These are phyloP conservation scores for Lethenteron reissneri DNA, from an alignment of 2,113 vertebrate species.

Conservation along the genomic window DNA sequence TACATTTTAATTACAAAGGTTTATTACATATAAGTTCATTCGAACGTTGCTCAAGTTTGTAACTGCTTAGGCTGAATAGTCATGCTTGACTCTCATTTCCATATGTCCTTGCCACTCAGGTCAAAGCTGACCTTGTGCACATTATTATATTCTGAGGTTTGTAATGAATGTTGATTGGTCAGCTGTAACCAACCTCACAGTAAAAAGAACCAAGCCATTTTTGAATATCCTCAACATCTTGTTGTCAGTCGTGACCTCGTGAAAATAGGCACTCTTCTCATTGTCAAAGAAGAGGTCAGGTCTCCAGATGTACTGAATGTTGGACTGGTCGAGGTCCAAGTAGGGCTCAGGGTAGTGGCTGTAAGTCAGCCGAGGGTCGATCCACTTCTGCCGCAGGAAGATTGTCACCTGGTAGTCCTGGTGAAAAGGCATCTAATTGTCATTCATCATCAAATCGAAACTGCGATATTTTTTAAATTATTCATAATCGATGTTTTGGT, in stretches of 20 bases:
- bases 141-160: slow-evolving; percentile 40
- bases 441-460: too few relatives aligned
- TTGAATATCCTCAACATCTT: slow-evolving; percentile 77
- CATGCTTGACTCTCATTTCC: too few relatives aligned
- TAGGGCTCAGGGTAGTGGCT: slow-evolving; percentile 62
- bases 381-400: slow-evolving; percentile 73
- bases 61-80: too few relatives aligned
- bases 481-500: too few relatives aligned
- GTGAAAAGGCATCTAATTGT: too few relatives aligned
- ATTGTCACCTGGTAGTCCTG: slow-evolving; percentile 75
- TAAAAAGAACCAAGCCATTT: slow-evolving; percentile 54
- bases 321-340: slow-evolving; percentile 64
- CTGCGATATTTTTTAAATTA: too few relatives aligned
- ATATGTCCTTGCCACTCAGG: too few relatives aligned
- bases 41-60: too few relatives aligned
- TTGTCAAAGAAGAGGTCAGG: slow-evolving; percentile 81
- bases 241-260: slow-evolving; percentile 72
- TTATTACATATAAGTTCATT: too few relatives aligned
- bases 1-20: too few relatives aligned
- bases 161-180: too few relatives aligned
- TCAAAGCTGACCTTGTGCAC: slow-evolving; percentile 16
- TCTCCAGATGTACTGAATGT: slow-evolving; percentile 85
- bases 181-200: too few relatives aligned
- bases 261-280: slow-evolving; percentile 73
- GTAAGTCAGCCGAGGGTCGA: slow-evolving; percentile 64